Evolutionary conservation across 2,888 invertebrate genomes (phyloP), one percentile per base, ranked within the genome.

Genomic region (Myopa tessellatipennis): DNA sequence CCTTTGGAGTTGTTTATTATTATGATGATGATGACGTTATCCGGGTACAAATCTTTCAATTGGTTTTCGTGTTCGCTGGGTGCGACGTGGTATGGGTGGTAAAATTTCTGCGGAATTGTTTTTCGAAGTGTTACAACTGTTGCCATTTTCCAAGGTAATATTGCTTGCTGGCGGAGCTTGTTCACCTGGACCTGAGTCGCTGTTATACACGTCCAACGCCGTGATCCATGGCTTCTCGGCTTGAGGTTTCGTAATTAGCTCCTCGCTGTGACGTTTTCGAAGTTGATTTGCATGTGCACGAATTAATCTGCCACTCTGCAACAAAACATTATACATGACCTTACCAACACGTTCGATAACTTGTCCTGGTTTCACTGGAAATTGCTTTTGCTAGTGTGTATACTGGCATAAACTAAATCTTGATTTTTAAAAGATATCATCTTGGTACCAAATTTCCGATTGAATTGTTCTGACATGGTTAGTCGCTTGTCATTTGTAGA

Each of bases 281-380:
- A 73, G 18, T 40, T 73, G 40, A 18, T 58, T 60, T 34, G 10
- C n/a, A n/a, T n/a, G n/a, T n/a, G n/a, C n/a, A n/a, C n/a, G n/a
- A 55, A 72, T 52, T 18, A 72, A 55, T 55, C 52, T 55, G 7
- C 50, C 26, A 14, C 26, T 36, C 38, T 58, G 18, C 45, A 72
- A 16, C 34, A 55, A 38, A 6, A 72, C 72, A n/a, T 72, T 55
- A 18, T 72, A 72, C 52, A 55, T 72, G 10, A 72, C 72, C 14
- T 58, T 72, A 4, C 72, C 72, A 55, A 72, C 26, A 58, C 55
- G 34, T 55, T 55, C 52, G n/a, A 55, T 72, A 12, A 72, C 38
- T 72, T 72, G 16, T 14, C 72, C 58, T 8, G 4, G 26, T 12
- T 5, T n/a, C 72, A 72, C n/a, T 58, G 60, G 7, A 40, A 18